These are phyloP conservation scores for Globodera ellingtonae DNA, from an alignment of 1,140 invertebrate genomes.

Conservation along the genomic window DNA sequence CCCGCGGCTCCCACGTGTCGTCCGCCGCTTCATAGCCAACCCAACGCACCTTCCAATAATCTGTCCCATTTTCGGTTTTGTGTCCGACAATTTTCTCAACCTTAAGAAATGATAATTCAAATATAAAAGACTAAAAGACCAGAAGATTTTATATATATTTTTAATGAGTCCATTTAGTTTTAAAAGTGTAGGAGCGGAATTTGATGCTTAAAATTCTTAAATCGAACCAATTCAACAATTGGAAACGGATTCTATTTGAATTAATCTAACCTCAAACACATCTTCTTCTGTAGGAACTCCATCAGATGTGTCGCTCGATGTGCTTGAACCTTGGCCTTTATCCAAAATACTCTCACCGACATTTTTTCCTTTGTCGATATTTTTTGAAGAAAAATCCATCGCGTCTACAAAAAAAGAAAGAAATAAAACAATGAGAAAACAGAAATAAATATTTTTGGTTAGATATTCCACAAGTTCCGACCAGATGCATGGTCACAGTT, in stretches of 20 bases:
- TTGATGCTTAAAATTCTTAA: too few species aligned
- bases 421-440: too few species aligned
- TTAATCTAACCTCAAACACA: background rate
- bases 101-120: background rate
- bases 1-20: constrained; percentile 40
- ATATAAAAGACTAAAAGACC: too few species aligned
- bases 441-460: too few species aligned
- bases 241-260: too few species aligned
- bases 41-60: constrained; percentile 33
- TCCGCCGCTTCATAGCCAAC: constrained; percentile 35
- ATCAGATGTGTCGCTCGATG: background rate
- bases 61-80: constrained; percentile 16
- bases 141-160: too few species aligned
- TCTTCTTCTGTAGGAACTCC: background rate
- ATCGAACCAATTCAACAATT: too few species aligned
- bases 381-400: background rate
- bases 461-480: too few species aligned
- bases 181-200: too few species aligned
- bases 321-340: background rate
- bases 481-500: too few species aligned
- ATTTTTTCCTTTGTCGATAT: background rate
- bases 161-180: too few species aligned
- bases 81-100: constrained; percentile 32
- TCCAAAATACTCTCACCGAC: background rate
- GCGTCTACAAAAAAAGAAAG: too few species aligned